A percentile compares a stretch with the other conserved stretches of the same genome.
Conservation (phyloP, 1,140 invertebrate genomes). For the Plectus sambesii region DNA sequence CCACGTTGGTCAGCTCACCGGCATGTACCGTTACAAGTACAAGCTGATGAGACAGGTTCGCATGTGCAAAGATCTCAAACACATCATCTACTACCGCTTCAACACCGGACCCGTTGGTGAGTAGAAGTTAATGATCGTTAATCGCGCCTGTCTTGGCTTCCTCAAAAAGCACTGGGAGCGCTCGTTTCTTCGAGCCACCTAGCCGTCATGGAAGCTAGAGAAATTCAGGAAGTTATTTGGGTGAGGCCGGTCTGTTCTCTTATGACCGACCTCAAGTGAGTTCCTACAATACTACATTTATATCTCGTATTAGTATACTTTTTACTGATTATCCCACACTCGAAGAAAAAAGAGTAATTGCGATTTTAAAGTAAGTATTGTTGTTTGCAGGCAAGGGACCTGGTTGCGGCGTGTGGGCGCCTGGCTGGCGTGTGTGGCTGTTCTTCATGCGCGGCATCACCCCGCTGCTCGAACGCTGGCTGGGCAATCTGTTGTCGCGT, state of each 20-base stretch:
- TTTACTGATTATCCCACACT: constrained; percentile 57
- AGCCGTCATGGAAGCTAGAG: too few species aligned
- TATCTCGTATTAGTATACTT: not conserved
- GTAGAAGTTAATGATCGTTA: constrained; percentile 6
- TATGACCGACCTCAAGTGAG: too few species aligned
- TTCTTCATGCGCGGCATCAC: constrained; percentile 99
- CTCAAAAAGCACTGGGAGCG: too few species aligned
- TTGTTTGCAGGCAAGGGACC: constrained; percentile 84
- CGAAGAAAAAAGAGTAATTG: too few species aligned
- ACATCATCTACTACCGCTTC: constrained; percentile 97
- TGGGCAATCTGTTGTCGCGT: constrained; percentile 89
- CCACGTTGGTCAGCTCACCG: constrained; percentile 95
- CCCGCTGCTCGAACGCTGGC: constrained; percentile 88
- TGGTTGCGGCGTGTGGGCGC: constrained; percentile 97
- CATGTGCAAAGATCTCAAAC: constrained; percentile 99
- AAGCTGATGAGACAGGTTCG: constrained; percentile 98
- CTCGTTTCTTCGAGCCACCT: too few species aligned
- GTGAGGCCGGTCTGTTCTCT: too few species aligned
- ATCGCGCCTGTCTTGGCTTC: too few species aligned
- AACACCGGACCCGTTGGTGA: constrained; percentile 66
- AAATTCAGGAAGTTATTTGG: too few species aligned
- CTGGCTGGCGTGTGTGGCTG: constrained; percentile 97
- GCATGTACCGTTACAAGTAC: constrained; percentile 99
- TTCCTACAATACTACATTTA: not conserved
- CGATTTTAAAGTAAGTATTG: too few species aligned